Conservation (phyloP, 2,797 vertebrate genomes). For the Carduelis carduelis region DNA sequence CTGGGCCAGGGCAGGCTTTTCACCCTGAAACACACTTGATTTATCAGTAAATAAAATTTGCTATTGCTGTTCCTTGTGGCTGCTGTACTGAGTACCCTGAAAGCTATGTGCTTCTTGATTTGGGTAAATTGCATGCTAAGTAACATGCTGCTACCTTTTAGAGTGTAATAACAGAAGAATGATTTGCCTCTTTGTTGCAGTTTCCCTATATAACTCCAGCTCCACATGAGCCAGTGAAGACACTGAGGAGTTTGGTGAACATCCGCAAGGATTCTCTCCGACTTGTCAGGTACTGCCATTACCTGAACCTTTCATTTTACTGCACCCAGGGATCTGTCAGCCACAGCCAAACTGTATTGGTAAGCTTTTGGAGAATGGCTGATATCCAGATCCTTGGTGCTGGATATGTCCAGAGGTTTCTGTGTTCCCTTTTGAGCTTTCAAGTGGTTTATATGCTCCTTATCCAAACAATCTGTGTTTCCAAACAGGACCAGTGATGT, state of each 20-base stretch:
- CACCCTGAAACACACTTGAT: background rate
- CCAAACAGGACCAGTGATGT: background rate
- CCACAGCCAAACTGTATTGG: background rate
- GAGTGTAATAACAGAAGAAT: background rate
- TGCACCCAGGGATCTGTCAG: background rate
- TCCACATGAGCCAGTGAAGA: conserved; percentile 96
- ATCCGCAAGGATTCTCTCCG: conserved; percentile 96
- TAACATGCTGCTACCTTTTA: background rate
- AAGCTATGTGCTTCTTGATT: background rate
- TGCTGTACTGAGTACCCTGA: background rate
- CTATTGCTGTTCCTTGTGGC: background rate
- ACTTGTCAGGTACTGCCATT: conserved; percentile 84
- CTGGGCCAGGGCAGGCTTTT: background rate
- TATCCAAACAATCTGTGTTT: background rate
- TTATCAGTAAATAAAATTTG: background rate
- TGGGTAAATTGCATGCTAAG: background rate
- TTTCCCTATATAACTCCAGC: conserved; percentile 97
- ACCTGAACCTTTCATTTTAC: background rate
- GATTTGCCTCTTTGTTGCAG: conserved; percentile 69
- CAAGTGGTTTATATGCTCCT: background rate
- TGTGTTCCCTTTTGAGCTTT: background rate
- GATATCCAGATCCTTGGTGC: background rate
- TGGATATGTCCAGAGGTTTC: background rate
- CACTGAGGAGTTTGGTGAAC: conserved; percentile 94
- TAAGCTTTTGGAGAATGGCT: background rate